phyloP scores from a whole-genome alignment of 2,888 invertebrate species.

The Tipula helvola region DNA sequence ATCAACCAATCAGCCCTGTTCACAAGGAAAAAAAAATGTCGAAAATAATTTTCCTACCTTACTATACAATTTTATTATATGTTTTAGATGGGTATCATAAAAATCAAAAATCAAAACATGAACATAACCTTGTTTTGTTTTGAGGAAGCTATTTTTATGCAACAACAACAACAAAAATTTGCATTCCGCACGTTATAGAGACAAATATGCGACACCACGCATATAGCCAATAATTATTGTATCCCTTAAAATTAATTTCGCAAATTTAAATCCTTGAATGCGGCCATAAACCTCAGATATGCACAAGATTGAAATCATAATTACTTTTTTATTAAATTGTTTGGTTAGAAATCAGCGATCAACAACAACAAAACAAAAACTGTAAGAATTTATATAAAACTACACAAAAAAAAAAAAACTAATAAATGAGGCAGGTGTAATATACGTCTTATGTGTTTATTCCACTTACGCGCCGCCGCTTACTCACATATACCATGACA shows the following conservation, averaged over 20 bases:
- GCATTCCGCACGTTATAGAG: not conserved
- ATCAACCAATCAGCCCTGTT: not conserved
- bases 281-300: not conserved
- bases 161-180: not conserved
- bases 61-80: not conserved
- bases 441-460: not conserved
- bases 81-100: not conserved
- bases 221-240: not conserved
- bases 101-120: not conserved
- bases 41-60: not conserved
- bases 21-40: not conserved
- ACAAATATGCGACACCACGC: not conserved
- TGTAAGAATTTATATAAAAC: not conserved
- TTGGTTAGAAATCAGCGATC: not conserved
- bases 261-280: not conserved
- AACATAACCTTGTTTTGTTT: not conserved
- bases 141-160: not conserved
- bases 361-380: not conserved
- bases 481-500: not conserved
- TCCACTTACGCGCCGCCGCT: not conserved
- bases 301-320: not conserved
- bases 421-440: not conserved
- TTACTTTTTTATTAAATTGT: not conserved
- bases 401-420: not conserved
- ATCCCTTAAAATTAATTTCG: not conserved